Base-by-base conservation (phyloP, 1,140 invertebrate genomes). In the Panagrolaimus sp. region DNA sequence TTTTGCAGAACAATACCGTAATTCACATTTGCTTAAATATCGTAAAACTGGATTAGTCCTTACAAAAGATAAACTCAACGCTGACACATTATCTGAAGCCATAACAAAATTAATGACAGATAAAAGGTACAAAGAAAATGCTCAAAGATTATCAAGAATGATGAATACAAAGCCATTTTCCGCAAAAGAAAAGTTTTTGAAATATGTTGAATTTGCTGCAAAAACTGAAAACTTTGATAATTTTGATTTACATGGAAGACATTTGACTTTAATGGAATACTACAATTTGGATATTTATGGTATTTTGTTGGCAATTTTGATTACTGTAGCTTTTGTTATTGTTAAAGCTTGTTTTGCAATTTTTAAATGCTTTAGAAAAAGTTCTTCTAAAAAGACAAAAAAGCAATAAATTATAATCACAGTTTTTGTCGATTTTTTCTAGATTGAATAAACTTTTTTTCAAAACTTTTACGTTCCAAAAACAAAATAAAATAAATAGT, bases 1-100 rank as follows among this genome's bases (percentile, higher is more conserved):
- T n/a, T 72, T 70, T n/a, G 71, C 47, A 1, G 78, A 81, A 42
- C 70, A 76, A 51, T 53, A 63, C 9, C 44, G 42, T 9, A 69
- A 69, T 66, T 8, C 66, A 63, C 25, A 25, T 16, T 45, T 48
- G 45, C 20, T 61, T 48, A 44, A 63, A 5, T 16, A 14, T 13
- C 61, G 47, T 20, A 25, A 25, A 20, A 46, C 27, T 66, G 57
- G 61, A 25, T 16, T 69, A 9, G 8, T 23, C 9, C 16, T 69
- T 0, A 38, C 70, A 11, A 27, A 69, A 42, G 46, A 63, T 46
- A 16, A 43, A 5, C 14, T 69, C 14, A 66, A 46, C 9, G 63
- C 61, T 8, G 63, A 67, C 13, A 38, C 23, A 9, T 16, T 69
- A n/a, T 20, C 25, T 43, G 63, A 66, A 11, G 43, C 42, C 9